phyloP scores from a whole-genome alignment of 1,140 invertebrate species.

The Aleiodes sp. region DNA sequence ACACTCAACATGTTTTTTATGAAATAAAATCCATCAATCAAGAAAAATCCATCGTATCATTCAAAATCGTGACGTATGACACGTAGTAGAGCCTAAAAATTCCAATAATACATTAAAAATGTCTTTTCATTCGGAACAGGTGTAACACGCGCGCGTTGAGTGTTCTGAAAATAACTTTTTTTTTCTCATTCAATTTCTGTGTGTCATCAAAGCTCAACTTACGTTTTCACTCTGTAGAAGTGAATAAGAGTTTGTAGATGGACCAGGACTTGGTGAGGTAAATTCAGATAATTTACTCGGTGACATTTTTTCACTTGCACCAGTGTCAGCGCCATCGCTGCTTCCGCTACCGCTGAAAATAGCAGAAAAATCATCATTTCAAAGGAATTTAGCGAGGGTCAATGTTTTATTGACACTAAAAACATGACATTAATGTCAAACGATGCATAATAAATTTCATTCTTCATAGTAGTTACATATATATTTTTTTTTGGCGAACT shows the following conservation, averaged over 20 bases:
- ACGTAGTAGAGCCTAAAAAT: no score
- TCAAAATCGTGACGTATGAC: background rate
- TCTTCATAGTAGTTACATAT: background rate
- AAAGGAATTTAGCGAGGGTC: background rate
- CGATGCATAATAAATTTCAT: conserved; percentile 8
- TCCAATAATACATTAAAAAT: background rate
- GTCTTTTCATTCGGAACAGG: conserved; percentile 2
- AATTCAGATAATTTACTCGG: conserved; percentile 60
- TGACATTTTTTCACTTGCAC: conserved; percentile 60
- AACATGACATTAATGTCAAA: background rate
- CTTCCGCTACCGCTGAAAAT: conserved; percentile 59
- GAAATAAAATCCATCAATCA: background rate
- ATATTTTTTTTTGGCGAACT: background rate
- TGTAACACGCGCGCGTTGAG: background rate
- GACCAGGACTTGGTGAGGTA: conserved; percentile 59
- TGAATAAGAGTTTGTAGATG: conserved; percentile 59
- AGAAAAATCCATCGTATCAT: background rate
- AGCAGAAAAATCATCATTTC: conserved; percentile 41
- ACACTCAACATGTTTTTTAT: background rate
- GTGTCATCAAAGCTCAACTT: conserved; percentile 38
- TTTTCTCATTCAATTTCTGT: no score
- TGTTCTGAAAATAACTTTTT: background rate
- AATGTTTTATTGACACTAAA: background rate
- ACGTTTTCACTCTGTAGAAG: conserved; percentile 60
- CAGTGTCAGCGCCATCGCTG: conserved; percentile 61